Conservation (phyloP, 2,888 invertebrate genomes). For the Gastrophysa polygoni region DNA sequence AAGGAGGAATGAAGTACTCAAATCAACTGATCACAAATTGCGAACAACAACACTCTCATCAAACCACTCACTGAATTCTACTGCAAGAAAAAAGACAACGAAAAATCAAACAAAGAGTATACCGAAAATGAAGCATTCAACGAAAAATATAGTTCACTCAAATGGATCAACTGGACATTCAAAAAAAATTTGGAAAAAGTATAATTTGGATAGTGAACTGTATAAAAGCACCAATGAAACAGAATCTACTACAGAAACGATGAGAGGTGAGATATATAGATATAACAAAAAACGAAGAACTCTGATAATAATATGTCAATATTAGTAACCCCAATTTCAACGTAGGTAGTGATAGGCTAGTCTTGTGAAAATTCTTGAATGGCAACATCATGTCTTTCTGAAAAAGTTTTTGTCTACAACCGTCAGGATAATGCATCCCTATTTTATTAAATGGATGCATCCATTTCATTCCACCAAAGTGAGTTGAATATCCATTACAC, state of each 20-base stretch:
- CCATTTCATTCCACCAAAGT: too few relatives aligned
- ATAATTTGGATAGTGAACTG: constrained; percentile 9
- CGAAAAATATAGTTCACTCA: not conserved
- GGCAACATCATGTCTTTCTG: too few relatives aligned
- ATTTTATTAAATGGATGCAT: too few relatives aligned
- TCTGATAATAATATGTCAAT: too few relatives aligned
- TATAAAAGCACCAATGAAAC: not conserved
- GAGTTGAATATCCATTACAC: too few relatives aligned
- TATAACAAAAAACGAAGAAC: too few relatives aligned
- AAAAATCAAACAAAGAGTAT: not conserved
- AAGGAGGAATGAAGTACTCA: not conserved
- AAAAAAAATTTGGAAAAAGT: constrained; percentile 2
- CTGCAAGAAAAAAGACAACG: not conserved
- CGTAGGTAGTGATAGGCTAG: too few relatives aligned
- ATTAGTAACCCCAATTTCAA: too few relatives aligned
- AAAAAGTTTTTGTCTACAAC: too few relatives aligned
- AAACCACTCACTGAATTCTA: not conserved
- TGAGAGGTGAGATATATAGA: not conserved
- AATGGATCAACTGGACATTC: not conserved
- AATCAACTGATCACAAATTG: not conserved
- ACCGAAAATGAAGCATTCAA: not conserved
- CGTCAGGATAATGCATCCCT: too few relatives aligned
- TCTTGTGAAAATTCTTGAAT: too few relatives aligned
- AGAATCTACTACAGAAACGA: not conserved
- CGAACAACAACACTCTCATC: not conserved